Evolutionary conservation across 2,888 invertebrate species (phyloP), one percentile per base, ranked within the genome.

Genomic region (Drosophila monieri): DNA sequence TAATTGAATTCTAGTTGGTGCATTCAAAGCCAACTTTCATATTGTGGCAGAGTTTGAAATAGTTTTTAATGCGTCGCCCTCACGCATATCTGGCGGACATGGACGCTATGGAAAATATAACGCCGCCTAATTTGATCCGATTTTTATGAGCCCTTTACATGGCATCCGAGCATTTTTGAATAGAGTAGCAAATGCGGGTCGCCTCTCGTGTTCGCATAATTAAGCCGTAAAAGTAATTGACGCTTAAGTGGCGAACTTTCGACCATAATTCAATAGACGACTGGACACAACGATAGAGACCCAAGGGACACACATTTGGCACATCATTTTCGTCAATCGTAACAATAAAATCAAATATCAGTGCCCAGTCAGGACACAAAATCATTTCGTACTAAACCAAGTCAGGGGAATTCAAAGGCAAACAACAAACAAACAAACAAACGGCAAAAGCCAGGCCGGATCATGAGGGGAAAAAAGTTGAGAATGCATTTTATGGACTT

Each of bases 401-500:
- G 78, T 37, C 53, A 6, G 44, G 43, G 71, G 23, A 53, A 25
- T 57, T 15, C 46, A 47, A 35, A 43, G 44, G 30, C 37, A 46
- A 23, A 10, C 30, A n/a, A 49, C 47, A 49, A 61, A 25, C 21
- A 43, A 35, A 39, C 39, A 39, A 41, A 8, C 43, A 10, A 43
- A 21, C 39, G 3, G 39, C 53, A 15, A 61, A 56, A 61, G 46
- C 32, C 48, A 9, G 27, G 49, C 74, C 35, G 25, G 35, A 60
- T 59, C 56, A 57, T 59, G 65, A 61, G 67, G 47, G 10, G 23
- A 72, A 83, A 52, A 88, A 88, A 86, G 64, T 84, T 88, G 65
- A 49, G 72, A 88, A 88, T 85, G 84, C 84, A 85, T 85, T 85
- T 85, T 88, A 85, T 85, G 72, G 77, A 74, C 86, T 88, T 88